Evolutionary conservation across 2,888 invertebrate species (phyloP), one percentile per base, ranked within the genome.

Genomic region (Punctoribates punctum): DNA sequence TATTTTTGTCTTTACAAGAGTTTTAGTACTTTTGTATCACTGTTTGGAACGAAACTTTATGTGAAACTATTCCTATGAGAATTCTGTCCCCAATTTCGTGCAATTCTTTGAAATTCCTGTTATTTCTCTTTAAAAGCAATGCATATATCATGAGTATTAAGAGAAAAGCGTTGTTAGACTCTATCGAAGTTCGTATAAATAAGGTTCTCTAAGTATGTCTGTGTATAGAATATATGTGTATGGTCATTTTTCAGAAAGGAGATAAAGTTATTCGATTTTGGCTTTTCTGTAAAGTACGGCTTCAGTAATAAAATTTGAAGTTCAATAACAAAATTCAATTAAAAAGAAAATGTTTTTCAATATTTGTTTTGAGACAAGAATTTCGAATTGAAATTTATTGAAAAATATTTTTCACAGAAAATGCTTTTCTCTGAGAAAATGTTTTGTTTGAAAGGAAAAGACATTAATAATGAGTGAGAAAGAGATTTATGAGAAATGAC

Each of bases 91-190:
- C 25, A 34, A 72, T 46, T 72, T 13, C 17, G 1, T 72, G 0
- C 48, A 67, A 67, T 67, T 67, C 38, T 67, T 20, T 38, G 27
- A 60, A 23, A 60, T 27, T 60, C 20, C 6, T 27, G 27, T 38
- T 67, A 34, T 46, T 46, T 25, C 20, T 13, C 2, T 72, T 46
- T 72, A 11, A 72, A 72, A n/a, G n/a, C 70, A 72, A 72, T 72
- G 72, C 72, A 72, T 72, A 72, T 48, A 72, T 70, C 70, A 72
- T 72, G 72, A 72, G 48, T 42, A 67, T 42, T 67, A 67, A 17
- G 2, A 20, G 23, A 42, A n/a, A 29, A 67, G 67, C 11, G 20
- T 13, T 67, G 67, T 67, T 29, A 27, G 29, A 34, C 38, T 67
- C 38, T 67, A 67, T 38, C 13, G 11, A 42, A 42, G 11, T 42